A percentile compares a stretch with the other conserved stretches of the same genome.
phyloP scores from a whole-genome alignment of 2,797 vertebrate genomes.

The Fundulus diaphanus region DNA sequence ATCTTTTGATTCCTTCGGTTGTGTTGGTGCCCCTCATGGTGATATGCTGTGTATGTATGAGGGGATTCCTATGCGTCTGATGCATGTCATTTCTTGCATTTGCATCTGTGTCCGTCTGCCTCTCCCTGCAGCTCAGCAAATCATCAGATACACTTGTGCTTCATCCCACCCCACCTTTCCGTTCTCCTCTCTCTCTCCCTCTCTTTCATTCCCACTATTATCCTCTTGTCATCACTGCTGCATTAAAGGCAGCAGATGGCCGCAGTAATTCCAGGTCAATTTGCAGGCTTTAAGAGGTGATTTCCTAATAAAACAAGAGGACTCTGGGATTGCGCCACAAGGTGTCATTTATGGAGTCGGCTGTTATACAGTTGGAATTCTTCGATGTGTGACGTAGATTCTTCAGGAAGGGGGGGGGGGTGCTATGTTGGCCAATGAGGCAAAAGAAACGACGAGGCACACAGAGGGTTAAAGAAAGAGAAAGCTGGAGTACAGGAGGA shows the following conservation, averaged over 20 bases:
- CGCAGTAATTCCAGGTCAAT: slow-evolving; percentile 34
- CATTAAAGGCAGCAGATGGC: slow-evolving; percentile 52
- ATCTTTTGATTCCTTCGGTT: slow-evolving; percentile 16
- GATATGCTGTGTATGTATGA: not conserved
- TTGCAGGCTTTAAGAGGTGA: slow-evolving; percentile 37
- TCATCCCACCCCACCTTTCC: slow-evolving; percentile 44
- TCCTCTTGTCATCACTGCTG: slow-evolving; percentile 49
- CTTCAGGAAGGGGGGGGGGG: slow-evolving; percentile 50
- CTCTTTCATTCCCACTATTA: slow-evolving; percentile 36
- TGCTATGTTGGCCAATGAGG: slow-evolving; percentile 71
- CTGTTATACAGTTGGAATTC: slow-evolving; percentile 59
- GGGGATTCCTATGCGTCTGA: slow-evolving; percentile 8
- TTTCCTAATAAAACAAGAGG: slow-evolving; percentile 47
- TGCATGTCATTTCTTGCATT: not conserved
- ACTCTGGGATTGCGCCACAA: slow-evolving; percentile 31
- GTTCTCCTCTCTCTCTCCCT: slow-evolving; percentile 18
- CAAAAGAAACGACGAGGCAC: slow-evolving; percentile 43
- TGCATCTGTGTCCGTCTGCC: slow-evolving; percentile 38
- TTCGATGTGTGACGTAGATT: slow-evolving; percentile 67
- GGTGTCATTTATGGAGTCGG: slow-evolving; percentile 44
- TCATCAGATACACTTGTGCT: slow-evolving; percentile 50
- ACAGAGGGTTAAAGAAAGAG: slow-evolving; percentile 32
- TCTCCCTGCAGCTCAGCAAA: slow-evolving; percentile 54
- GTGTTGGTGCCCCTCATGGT: slow-evolving; percentile 4
- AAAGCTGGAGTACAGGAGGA: slow-evolving; percentile 38